phyloP scores from a whole-genome alignment of 92 coral and sea anemone genomes.

The Phymanthus crucifer region DNA sequence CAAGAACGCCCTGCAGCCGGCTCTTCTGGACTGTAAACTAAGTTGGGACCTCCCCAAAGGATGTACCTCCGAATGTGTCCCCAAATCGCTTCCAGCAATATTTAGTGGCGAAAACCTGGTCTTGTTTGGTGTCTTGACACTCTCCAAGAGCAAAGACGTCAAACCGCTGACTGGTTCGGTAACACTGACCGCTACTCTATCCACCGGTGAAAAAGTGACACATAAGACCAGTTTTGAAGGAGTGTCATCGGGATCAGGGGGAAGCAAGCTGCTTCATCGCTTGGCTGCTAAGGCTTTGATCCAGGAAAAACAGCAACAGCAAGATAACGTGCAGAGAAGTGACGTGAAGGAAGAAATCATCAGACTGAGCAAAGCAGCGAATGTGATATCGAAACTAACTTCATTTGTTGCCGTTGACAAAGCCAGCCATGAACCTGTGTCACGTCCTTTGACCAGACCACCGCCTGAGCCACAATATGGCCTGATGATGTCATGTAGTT shows the following conservation, averaged over 20 bases:
- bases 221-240: conserved; percentile 2
- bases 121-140: conserved; percentile 38
- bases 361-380: conserved; percentile 66
- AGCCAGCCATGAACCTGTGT: conserved; percentile 56
- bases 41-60: conserved; percentile 58
- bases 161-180: neutral
- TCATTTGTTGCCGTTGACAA: conserved; percentile 81
- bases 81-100: conserved; percentile 58
- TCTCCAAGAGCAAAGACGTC: neutral
- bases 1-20: conserved; percentile 72
- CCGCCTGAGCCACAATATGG: neutral
- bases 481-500: neutral
- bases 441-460: conserved; percentile 40
- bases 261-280: conserved; percentile 43
- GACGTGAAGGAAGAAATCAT: conserved; percentile 29
- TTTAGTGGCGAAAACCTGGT: conserved; percentile 63
- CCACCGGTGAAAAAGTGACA: neutral
- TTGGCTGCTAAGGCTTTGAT: conserved; percentile 74
- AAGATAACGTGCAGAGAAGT: neutral
- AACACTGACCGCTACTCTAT: conserved; percentile 1
- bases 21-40: conserved; percentile 4
- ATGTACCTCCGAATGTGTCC: conserved; percentile 46
- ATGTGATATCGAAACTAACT: conserved; percentile 70
- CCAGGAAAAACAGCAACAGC: conserved; percentile 59
- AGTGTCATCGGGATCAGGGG: neutral